Evolutionary conservation across 1,140 invertebrate species (phyloP), one percentile per base, ranked within the genome.

Genomic region (Drosophila miranda): DNA sequence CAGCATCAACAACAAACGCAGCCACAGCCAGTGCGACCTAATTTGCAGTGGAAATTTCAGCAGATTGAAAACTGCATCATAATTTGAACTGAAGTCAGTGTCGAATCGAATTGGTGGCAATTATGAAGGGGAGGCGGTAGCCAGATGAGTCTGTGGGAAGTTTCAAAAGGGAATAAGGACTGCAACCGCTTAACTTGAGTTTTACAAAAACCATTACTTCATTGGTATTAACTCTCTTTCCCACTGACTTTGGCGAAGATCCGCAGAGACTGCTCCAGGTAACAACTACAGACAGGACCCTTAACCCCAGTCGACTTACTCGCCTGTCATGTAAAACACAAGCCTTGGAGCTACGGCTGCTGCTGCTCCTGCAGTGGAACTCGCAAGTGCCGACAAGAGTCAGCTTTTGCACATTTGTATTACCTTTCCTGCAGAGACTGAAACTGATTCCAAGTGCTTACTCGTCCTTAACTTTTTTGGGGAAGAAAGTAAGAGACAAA

Each of bases 281-380:
- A 54, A 28, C 49, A 73, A 73, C 69, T 73, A 59, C 46, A 63
- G 73, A 70, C 46, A 63, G 73, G 70, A 66, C 16, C 42, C 53
- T 69, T 74, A 74, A 73, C 55, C 54, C 55, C 41, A 30, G 16
- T 34, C 60, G 72, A 69, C 76, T 80, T 73, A 72, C 67, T 68
- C 59, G 76, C 73, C 49, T 86, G 81, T 86, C 78, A 81, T 86
- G 80, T 84, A 70, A 80, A 86, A 86, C 80, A 84, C 62, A 61
- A 60, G 75, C 62, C 68, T 74, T 70, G 80, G 55, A 78, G 75
- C 63, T 61, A 44, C 43, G 42, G 38, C 52, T 44, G 57, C 38
- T 49, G 62, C 48, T 21, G 38, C 38, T 58, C 57, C 68, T 58
- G 45, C 34, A 26, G 23, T 26, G 23, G 23, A 4, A 26, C 4